phyloP scores from a whole-genome alignment of 2,888 invertebrate genomes.

The Drosophila stalkeri region DNA sequence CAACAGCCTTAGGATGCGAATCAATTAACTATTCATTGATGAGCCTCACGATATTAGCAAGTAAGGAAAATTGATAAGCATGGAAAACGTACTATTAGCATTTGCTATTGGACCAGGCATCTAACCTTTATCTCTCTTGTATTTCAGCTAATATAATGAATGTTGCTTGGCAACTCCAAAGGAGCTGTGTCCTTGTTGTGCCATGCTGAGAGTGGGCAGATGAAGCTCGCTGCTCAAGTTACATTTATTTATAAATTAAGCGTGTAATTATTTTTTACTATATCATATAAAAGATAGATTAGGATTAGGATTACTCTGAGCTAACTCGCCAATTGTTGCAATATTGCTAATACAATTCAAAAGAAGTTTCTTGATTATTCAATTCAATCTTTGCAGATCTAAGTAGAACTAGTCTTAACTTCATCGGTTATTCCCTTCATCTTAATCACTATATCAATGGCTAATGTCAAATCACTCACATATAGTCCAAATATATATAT shows the following conservation, averaged over 20 bases:
- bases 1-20: not conserved
- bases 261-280: not conserved
- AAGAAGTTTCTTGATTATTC: not conserved
- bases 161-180: not conserved
- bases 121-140: not conserved
- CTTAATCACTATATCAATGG: not conserved
- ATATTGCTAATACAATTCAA: not conserved
- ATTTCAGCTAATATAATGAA: not conserved
- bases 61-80: not conserved
- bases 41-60: not conserved
- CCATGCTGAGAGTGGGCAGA: not conserved
- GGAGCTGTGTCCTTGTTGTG: not conserved
- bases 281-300: not conserved
- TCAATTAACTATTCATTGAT: not conserved
- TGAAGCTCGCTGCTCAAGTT: not conserved
- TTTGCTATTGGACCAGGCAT: not conserved
- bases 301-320: not conserved
- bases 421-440: not conserved
- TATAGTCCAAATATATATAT: not conserved
- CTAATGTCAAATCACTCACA: not conserved
- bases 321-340: not conserved
- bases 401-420: no score
- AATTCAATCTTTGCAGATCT: no score
- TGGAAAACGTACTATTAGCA: not conserved
- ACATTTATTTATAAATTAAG: not conserved